A percentile compares a stretch with the other conserved stretches of the same genome.
phyloP scores from a whole-genome alignment of 2,888 invertebrate genomes.

The Leuctra nigra region DNA sequence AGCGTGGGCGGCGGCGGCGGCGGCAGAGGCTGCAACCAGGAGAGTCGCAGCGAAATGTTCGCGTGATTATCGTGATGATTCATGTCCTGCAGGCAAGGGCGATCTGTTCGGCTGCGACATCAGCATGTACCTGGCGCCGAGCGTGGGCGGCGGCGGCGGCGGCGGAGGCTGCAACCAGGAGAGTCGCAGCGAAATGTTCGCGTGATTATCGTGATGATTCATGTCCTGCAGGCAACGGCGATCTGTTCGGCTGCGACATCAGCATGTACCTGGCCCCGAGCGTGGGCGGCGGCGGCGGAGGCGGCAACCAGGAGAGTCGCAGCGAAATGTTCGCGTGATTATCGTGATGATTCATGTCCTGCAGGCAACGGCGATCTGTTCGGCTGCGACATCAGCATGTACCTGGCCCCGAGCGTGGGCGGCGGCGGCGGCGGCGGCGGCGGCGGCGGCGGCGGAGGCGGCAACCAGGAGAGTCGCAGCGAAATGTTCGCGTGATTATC shows the following conservation, averaged over 20 bases:
- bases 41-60: too few species aligned
- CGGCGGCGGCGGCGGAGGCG: conserved; percentile 43
- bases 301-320: conserved; percentile 40
- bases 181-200: too few species aligned
- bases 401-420: conserved; percentile 54
- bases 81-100: conserved; percentile 71
- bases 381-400: conserved; percentile 83
- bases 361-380: conserved; percentile 93
- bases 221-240: conserved; percentile 74
- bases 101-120: conserved; percentile 93
- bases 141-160: conserved; percentile 43
- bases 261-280: conserved; percentile 66
- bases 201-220: too few species aligned
- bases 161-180: too few species aligned
- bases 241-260: conserved; percentile 89
- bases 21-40: too few species aligned
- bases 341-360: too few species aligned
- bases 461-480: conserved; percentile 38
- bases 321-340: too few species aligned
- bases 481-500: too few species aligned
- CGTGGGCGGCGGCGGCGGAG: conserved; percentile 43
- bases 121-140: conserved; percentile 65
- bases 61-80: too few species aligned
- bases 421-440: conserved; percentile 47
- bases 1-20: conserved; percentile 44